phyloP scores from a whole-genome alignment of 2,888 invertebrate species.

The Melieria omissa region DNA sequence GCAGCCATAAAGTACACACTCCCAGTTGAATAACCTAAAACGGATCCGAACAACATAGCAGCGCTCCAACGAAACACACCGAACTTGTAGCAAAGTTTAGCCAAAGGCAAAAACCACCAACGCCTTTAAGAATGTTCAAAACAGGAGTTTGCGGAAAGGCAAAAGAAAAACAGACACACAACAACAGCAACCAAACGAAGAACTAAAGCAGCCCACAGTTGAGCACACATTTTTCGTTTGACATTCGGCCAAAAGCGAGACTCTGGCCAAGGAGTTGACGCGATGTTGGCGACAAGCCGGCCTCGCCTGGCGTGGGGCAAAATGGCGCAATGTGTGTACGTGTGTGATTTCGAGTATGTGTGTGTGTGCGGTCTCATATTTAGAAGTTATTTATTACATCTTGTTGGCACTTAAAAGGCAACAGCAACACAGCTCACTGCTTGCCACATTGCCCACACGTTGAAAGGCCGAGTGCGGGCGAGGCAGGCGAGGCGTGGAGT shows the following conservation, averaged over 20 bases:
- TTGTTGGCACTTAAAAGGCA: constrained; percentile 29
- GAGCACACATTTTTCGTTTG: constrained; percentile 23
- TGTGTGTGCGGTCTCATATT: constrained; percentile 24
- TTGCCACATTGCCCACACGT: too few relatives aligned
- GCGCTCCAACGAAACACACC: neutral
- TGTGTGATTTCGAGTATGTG: neutral
- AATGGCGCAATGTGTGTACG: neutral
- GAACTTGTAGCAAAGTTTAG: neutral
- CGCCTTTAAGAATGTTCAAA: constrained; percentile 22
- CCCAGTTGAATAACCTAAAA: constrained; percentile 32
- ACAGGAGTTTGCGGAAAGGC: constrained; percentile 11
- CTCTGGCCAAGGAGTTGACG: neutral
- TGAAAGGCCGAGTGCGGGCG: too few relatives aligned
- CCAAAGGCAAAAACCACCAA: constrained; percentile 20
- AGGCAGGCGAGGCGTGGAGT: constrained; percentile 6
- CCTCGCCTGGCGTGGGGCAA: neutral
- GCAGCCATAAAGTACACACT: constrained; percentile 27
- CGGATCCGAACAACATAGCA: constrained; percentile 15
- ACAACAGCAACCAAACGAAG: neutral
- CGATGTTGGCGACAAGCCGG: too few relatives aligned
- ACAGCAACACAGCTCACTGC: neutral
- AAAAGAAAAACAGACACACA: neutral
- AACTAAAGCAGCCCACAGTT: neutral
- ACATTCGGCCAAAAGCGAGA: constrained; percentile 24
- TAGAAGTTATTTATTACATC: constrained; percentile 35